Base-by-base conservation (phyloP, 1,140 invertebrate genomes). In the Pteromalus puparum region DNA sequence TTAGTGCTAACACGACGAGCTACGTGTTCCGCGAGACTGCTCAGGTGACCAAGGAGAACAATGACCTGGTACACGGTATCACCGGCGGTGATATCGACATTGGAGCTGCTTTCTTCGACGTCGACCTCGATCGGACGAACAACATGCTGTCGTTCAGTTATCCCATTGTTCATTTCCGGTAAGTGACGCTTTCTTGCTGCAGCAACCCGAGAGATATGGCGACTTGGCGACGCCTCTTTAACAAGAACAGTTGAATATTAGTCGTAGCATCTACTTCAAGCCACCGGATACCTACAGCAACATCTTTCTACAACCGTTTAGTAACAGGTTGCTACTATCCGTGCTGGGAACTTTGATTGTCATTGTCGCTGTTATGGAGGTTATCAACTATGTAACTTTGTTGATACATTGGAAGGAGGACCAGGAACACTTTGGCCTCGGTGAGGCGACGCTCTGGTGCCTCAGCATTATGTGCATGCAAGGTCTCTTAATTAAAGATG, bases 261-360 rank as follows among this genome's bases (percentile, higher is more conserved):
- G 95, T 92, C 94, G 93, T 86, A 95, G 95, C 72, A 95, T 95
- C 86, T 95, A 95, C 86, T 94, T 95, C 70, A 93, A 94, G 38
- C 94, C 94, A 13, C 92, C 95, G 86, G 94, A 95, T 80, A 94
- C 93, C 4, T 94, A 95, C 28, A 92, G 94, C 3, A 94, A 95
- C 84, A 95, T 95, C 90, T 95, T 95, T 89, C 82, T 95, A 24
- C 93, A 94, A 38, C 95, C 95, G 0, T 95, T 95, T 84, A 94
- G 93, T 83, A 90, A 91, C 12, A 91, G 91, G 18, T 89, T 95
- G 21, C 83, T 95, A 1, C 85, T 92, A 0, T 94, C 93, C 82
- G 95, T 95, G 0, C 87, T 93, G 0, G 91, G 89, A 0, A 93
- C 95, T 3, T 93, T 93, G 2, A 30, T 95, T 0, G 84, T 94